Base-by-base conservation (phyloP, 2,888 invertebrate species). In the Pyrochroa serraticornis region DNA sequence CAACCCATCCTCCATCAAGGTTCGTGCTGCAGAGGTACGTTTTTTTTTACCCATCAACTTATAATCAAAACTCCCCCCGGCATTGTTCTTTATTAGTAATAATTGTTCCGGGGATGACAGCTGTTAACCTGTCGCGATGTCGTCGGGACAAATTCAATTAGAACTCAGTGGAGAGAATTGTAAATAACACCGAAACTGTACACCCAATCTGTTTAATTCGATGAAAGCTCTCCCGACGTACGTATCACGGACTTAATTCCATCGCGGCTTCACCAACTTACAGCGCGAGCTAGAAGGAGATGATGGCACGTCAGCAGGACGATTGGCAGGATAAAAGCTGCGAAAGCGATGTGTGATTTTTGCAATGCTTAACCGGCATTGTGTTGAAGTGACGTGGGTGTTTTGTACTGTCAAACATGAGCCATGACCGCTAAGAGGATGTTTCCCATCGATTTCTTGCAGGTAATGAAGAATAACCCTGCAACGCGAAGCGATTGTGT, bases 1-100 rank as follows among this genome's bases (percentile, higher is more conserved):
- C 90, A 89, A 78, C 87, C 89, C 59, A 87, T 91, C 65, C 83
- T 87, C 75, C 87, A 87, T 70, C 86, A 89, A 76, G 91, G 89
- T 58, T 88, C 87, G 54, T 89, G 88, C 76, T 91, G 91, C 77
- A 82, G 90, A 87, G 90, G 91, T 91, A 79, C 80, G 81, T 73
- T 31, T 35, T 51, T 35, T 41, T 41, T 41, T 41, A 41, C n/a
- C 43, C 12, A 9, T 10, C 5, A 3, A 12, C 12, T 38, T 38
- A n/a, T 13, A 6, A 12, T 43, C 32, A 42, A 13, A 22, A n/a
- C n/a, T 43, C 9, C 14, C 7, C 9, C 14, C 7, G n/a, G 10
- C 9, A 7, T 13, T 34, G 6, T 35, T 45, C 13, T 13, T 13
- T 34, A n/a, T 30, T 45, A 12, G 6, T 13, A 35, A 13, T 45